Conservation (phyloP, 2,888 invertebrate species). For the Muschampia staudingeri region DNA sequence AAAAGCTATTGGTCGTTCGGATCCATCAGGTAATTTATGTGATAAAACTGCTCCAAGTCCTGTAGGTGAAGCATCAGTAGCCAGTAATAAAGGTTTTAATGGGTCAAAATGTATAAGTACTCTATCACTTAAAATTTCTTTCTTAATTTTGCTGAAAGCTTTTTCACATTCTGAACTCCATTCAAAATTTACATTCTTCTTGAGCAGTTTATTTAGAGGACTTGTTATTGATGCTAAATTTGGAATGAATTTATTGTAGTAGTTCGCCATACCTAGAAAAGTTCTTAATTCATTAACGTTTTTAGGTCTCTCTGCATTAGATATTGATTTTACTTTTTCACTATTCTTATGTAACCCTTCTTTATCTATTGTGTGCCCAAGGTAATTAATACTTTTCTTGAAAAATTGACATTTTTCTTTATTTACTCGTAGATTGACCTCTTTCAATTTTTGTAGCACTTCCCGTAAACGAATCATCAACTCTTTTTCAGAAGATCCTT, state of each 20-base stretch:
- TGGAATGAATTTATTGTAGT: constrained; percentile 23
- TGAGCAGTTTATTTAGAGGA: not conserved
- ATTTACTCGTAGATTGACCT: not conserved
- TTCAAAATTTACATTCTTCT: not conserved
- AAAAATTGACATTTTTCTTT: constrained; percentile 8
- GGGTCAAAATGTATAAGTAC: constrained; percentile 23
- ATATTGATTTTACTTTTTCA: not conserved
- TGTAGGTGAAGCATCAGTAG: constrained; percentile 15
- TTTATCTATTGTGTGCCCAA: not conserved
- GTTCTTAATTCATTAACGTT: constrained; percentile 3
- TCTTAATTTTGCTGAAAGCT: not conserved
- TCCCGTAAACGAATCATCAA: constrained; percentile 15
- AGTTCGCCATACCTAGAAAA: constrained; percentile 22
- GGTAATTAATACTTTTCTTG: not conserved
- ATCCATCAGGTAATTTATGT: constrained; percentile 3
- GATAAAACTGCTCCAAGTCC: constrained; percentile 15
- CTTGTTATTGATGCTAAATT: constrained; percentile 9
- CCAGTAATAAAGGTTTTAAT: not conserved
- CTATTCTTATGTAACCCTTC: not conserved
- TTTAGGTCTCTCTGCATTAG: not conserved
- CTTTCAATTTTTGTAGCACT: not conserved
- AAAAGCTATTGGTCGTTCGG: constrained; percentile 5
- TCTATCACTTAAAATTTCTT: constrained; percentile 25
- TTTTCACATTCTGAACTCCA: not conserved
- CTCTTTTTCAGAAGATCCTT: constrained; percentile 59